A percentile compares a stretch with the other conserved stretches of the same genome.
Conservation (phyloP, 1,140 invertebrate species). For the Batillaria attramentaria region DNA sequence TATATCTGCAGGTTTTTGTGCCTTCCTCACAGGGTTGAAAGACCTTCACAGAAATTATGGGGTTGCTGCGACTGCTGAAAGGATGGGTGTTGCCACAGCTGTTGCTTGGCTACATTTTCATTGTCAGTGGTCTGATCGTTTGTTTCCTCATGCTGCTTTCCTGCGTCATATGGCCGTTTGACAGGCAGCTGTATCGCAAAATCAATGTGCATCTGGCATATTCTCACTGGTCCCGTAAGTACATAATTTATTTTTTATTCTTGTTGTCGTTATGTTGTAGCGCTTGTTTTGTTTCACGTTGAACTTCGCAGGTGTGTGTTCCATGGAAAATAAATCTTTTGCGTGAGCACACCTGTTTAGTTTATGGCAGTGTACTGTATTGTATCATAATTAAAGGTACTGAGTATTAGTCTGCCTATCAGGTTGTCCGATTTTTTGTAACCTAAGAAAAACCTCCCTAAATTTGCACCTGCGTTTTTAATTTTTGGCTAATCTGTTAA, state of each 20-base stretch:
- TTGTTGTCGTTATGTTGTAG: too few relatives aligned
- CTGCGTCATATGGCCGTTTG: slow-evolving; percentile 68
- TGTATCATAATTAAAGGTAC: too few relatives aligned
- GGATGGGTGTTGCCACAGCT: slow-evolving; percentile 75
- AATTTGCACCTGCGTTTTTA: too few relatives aligned
- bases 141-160: slow-evolving; percentile 77
- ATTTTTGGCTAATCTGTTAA: too few relatives aligned
- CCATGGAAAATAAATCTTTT: background rate
- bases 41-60: background rate
- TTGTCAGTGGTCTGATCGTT: slow-evolving; percentile 89
- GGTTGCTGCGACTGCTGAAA: background rate
- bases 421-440: too few relatives aligned
- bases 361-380: too few relatives aligned
- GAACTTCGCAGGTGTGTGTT: background rate
- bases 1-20: too few relatives aligned
- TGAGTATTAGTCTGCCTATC: too few relatives aligned
- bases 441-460: too few relatives aligned
- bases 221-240: slow-evolving; percentile 92
- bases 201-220: slow-evolving; percentile 94
- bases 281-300: slow-evolving; percentile 18
- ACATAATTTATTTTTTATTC: too few relatives aligned
- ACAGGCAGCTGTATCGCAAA: slow-evolving; percentile 80
- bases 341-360: too few relatives aligned
- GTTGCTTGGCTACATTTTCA: slow-evolving; percentile 89
- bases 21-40: too few relatives aligned